phyloP scores from a whole-genome alignment of 2,888 invertebrate genomes.

The Tanytarsus gracilentus region DNA sequence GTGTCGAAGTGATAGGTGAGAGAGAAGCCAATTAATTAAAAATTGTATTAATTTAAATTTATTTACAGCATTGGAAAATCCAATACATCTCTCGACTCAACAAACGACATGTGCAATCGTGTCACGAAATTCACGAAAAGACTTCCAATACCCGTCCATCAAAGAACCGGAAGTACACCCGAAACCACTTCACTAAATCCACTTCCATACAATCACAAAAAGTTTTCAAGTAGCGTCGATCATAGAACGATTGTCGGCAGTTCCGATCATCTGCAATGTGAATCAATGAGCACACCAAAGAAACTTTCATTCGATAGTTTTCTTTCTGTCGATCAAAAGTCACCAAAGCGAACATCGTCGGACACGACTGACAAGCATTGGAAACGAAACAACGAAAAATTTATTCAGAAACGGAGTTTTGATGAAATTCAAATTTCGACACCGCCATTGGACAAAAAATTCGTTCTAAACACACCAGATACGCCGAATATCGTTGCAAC shows the following conservation, averaged over 20 bases:
- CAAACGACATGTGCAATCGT: not conserved
- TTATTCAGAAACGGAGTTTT: conserved; percentile 36
- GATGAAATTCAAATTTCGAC: conserved; percentile 35
- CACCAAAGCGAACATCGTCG: conserved; percentile 40
- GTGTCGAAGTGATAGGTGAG: conserved; percentile 39
- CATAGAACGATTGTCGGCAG: conserved; percentile 16
- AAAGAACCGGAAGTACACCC: conserved; percentile 42
- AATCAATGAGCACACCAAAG: conserved; percentile 30
- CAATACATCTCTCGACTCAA: conserved; percentile 16
- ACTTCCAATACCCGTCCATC: conserved; percentile 41
- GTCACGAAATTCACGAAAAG: conserved; percentile 34
- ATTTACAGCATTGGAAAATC: conserved; percentile 8
- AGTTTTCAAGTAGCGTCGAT: conserved; percentile 34
- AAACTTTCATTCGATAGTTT: conserved; percentile 31
- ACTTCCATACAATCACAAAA: conserved; percentile 34
- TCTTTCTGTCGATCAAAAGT: conserved; percentile 31
- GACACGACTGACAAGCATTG: conserved; percentile 35
- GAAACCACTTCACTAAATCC: conserved; percentile 25
- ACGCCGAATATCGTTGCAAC: conserved; percentile 43
- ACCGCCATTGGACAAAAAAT: conserved; percentile 28
- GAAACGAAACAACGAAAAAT: conserved; percentile 15
- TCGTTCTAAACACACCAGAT: conserved; percentile 32
- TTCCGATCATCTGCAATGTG: conserved; percentile 30
- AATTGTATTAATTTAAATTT: not conserved
- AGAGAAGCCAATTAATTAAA: conserved; percentile 19